These are phyloP conservation scores for Operophtera brumata DNA, from an alignment of 2,888 invertebrate species.

Conservation along the genomic window DNA sequence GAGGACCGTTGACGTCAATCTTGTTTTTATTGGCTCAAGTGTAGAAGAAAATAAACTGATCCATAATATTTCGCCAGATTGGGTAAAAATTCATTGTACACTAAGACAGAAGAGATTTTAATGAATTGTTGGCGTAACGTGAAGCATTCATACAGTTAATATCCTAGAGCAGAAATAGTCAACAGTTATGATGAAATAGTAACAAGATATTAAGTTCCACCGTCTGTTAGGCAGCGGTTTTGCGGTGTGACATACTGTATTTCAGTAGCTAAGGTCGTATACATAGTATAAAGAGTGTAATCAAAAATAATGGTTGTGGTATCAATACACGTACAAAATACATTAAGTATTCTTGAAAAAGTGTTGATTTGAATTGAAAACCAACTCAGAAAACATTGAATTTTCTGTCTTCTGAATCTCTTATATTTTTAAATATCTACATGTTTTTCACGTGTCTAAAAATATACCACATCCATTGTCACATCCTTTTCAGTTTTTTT, in stretches of 20 bases:
- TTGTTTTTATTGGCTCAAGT: conserved; percentile 2
- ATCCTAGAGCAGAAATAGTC: not conserved
- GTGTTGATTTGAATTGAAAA: too few relatives aligned
- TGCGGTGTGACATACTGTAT: conserved; percentile 23
- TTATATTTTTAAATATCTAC: not conserved
- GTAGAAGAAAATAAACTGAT: not conserved
- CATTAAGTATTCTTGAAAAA: too few relatives aligned
- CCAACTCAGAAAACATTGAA: not conserved
- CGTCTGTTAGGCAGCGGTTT: conserved; percentile 26
- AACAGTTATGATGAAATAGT: conserved; percentile 1
- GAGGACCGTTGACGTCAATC: not conserved
- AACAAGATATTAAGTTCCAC: conserved; percentile 5
- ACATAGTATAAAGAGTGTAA: too few relatives aligned
- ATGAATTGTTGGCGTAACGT: not conserved
- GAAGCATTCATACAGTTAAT: not conserved
- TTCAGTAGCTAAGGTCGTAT: too few relatives aligned
- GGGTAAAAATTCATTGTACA: too few relatives aligned
- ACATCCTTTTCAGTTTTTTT: too few relatives aligned
- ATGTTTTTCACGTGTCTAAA: conserved; percentile 6
- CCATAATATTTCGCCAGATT: not conserved
- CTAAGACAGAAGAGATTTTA: too few relatives aligned
- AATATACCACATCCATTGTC: not conserved
- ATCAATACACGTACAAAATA: too few relatives aligned
- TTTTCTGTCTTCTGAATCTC: not conserved
- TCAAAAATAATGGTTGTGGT: too few relatives aligned